These are phyloP conservation scores for Peromyscus polionotus DNA, from an alignment of 2,113 vertebrate species.

Conservation along the genomic window DNA sequence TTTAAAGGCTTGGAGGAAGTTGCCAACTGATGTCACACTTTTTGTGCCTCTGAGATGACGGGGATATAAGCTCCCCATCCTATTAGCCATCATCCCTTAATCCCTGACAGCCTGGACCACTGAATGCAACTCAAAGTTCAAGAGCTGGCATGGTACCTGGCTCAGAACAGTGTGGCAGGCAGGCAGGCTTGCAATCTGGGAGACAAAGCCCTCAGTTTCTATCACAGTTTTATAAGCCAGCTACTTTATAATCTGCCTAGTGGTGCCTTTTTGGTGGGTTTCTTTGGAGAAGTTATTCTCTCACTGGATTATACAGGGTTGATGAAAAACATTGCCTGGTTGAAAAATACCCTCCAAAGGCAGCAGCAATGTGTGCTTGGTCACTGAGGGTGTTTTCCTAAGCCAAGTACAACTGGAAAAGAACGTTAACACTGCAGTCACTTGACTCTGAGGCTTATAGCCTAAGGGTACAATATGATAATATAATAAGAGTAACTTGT, in stretches of 20 bases:
- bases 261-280: background rate
- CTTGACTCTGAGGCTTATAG: background rate
- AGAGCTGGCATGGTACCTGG: accelerated
- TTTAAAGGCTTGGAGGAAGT: background rate
- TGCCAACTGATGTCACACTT: background rate
- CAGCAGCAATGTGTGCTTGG: background rate
- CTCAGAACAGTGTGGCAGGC: background rate
- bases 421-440: background rate
- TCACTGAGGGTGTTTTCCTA: background rate
- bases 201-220: background rate
- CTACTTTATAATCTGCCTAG: background rate
- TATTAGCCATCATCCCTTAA: background rate
- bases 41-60: background rate
- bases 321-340: background rate
- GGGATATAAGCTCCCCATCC: background rate
- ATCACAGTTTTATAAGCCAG: background rate
- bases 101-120: background rate
- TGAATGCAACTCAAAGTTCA: accelerated
- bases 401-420: background rate
- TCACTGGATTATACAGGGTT: background rate
- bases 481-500: background rate
- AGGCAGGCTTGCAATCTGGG: background rate
- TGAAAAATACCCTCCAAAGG: background rate
- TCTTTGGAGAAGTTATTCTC: constrained; percentile 23
- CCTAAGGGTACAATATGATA: too few species aligned